Conservation (phyloP, 2,888 invertebrate genomes). For the Hermodice carunculata region DNA sequence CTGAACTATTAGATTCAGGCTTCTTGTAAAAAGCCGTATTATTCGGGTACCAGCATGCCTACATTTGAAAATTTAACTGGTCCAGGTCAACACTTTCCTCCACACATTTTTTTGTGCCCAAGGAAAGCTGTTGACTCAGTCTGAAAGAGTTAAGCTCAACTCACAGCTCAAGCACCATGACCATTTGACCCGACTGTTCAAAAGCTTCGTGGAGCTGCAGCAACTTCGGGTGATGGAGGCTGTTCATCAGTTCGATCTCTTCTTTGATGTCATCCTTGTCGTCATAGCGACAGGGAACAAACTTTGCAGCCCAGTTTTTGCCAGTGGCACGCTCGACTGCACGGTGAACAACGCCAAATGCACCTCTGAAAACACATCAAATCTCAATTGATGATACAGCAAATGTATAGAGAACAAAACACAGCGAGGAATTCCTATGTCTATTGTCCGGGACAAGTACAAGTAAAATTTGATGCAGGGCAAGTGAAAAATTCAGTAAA, state of each 20-base stretch:
- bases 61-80: too few relatives aligned
- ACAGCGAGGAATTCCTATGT: too few relatives aligned
- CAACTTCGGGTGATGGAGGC: conserved; percentile 69
- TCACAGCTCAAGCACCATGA: conserved; percentile 71
- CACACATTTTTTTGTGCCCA: too few relatives aligned
- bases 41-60: too few relatives aligned
- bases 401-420: too few relatives aligned
- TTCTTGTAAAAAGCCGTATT: too few relatives aligned
- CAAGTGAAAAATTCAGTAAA: too few relatives aligned
- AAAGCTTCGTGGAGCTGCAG: conserved; percentile 70
- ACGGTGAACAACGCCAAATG: conserved; percentile 70
- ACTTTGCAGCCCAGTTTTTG: conserved; percentile 71
- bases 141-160: conserved; percentile 36
- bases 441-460: too few relatives aligned
- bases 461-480: too few relatives aligned
- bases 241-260: conserved; percentile 71
- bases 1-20: too few relatives aligned
- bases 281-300: conserved; percentile 68
- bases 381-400: background rate
- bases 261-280: conserved; percentile 69
- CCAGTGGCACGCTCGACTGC: conserved; percentile 70
- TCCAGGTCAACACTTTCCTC: too few relatives aligned
- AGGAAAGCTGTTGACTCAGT: background rate
- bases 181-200: conserved; percentile 70
- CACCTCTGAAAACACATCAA: conserved; percentile 64